A percentile compares a stretch with the other conserved stretches of the same genome.
These are phyloP conservation scores for Mystacornis crossleyi DNA, from an alignment of 2,113 vertebrate genomes.

Conservation along the genomic window DNA sequence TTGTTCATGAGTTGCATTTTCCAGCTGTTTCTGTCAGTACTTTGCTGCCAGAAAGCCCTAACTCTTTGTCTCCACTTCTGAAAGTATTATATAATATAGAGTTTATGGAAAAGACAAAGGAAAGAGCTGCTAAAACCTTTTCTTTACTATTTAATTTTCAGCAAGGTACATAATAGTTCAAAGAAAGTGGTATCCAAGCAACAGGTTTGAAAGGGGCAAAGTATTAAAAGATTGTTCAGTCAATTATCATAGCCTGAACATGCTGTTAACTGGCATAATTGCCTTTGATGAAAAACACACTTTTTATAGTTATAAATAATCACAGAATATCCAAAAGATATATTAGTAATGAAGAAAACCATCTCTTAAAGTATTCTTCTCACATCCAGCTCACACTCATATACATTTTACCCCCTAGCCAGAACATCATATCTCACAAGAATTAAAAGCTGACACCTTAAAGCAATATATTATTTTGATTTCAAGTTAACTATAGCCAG, in stretches of 20 bases:
- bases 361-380: neutral
- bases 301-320: constrained; percentile 14
- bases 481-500: neutral
- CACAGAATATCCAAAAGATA: neutral
- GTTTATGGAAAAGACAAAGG: constrained; percentile 9
- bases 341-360: neutral
- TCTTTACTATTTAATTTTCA: constrained; percentile 20
- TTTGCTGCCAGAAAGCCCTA: neutral
- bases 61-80: neutral
- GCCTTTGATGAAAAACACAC: neutral
- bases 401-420: neutral
- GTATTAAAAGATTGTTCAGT: constrained; percentile 41
- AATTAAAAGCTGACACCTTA: neutral
- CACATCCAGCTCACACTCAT: neutral
- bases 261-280: constrained; percentile 46
- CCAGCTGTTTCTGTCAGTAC: neutral
- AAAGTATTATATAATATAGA: neutral
- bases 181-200: constrained; percentile 68
- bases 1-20: neutral
- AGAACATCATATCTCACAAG: neutral
- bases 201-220: constrained; percentile 56
- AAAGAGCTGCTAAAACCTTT: constrained; percentile 13
- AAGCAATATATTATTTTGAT: neutral
- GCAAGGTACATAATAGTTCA: constrained; percentile 37
- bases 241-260: constrained; percentile 55